Evolutionary conservation across 2,888 invertebrate species (phyloP).

Genomic region (Trissolcus japonicus): DNA sequence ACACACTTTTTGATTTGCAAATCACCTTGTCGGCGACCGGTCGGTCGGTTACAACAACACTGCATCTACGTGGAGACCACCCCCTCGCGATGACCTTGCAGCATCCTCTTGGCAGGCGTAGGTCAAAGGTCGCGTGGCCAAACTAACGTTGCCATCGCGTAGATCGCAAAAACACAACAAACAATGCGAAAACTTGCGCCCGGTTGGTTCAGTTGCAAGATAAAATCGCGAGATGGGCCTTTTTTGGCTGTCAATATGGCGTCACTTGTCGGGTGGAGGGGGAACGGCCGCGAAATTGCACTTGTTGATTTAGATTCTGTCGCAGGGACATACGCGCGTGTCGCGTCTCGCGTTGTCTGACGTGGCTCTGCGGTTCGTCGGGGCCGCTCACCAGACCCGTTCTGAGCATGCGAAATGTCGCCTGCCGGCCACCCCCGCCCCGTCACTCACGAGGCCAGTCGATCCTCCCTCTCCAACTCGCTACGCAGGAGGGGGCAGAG

Average conservation of each 20-base stretch:
- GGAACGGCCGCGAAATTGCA: slow-evolving; percentile 31
- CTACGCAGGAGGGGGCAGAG: slow-evolving; percentile 37
- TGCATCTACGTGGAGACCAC: slow-evolving; percentile 28
- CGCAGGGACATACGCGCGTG: slow-evolving; percentile 31
- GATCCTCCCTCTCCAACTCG: slow-evolving; percentile 45
- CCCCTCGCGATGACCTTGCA: slow-evolving; percentile 25
- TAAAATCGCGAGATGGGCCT: slow-evolving; percentile 21
- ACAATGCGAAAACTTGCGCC: too few species aligned
- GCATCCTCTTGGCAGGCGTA: slow-evolving; percentile 9
- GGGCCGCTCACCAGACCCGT: slow-evolving; percentile 59
- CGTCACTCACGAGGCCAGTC: slow-evolving; percentile 70
- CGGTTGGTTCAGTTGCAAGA: slow-evolving; percentile 4
- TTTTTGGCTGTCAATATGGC: slow-evolving; percentile 6
- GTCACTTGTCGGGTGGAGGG: background rate
- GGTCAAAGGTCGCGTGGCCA: slow-evolving; percentile 30
- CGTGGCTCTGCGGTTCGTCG: slow-evolving; percentile 66
- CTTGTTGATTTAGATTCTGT: slow-evolving; percentile 26
- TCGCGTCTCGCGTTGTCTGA: slow-evolving; percentile 39
- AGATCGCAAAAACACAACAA: background rate
- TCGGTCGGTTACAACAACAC: slow-evolving; percentile 18
- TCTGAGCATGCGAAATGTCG: slow-evolving; percentile 76
- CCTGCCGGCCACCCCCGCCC: slow-evolving; percentile 71
- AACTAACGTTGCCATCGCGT: slow-evolving; percentile 31
- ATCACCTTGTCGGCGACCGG: slow-evolving; percentile 30
- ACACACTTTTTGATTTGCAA: slow-evolving; percentile 3